These are phyloP conservation scores for Enteromius thamalakanensis DNA, from an alignment of 2,797 vertebrate species.

Conservation along the genomic window DNA sequence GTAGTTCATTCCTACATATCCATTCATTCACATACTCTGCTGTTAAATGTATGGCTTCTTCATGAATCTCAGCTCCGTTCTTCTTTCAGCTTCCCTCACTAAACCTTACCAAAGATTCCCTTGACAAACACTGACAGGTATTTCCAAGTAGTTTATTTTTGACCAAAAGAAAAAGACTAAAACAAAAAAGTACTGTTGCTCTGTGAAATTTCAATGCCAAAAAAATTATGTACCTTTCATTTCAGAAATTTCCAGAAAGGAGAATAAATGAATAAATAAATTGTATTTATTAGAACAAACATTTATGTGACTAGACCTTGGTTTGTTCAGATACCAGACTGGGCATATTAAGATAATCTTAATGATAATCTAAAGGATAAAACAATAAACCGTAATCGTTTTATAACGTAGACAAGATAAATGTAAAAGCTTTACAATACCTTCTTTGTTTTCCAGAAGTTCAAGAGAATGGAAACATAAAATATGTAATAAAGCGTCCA, in stretches of 20 bases:
- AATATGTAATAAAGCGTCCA: background rate
- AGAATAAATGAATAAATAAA: background rate
- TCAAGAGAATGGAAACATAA: background rate
- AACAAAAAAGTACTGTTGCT: background rate
- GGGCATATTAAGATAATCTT: background rate
- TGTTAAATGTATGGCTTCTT: background rate
- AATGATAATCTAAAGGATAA: background rate
- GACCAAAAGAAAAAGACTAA: background rate
- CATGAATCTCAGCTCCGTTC: background rate
- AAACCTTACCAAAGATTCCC: too few species aligned
- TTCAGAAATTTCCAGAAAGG: background rate
- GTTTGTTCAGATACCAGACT: background rate
- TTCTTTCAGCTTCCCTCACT: background rate
- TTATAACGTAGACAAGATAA: background rate
- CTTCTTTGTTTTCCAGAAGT: background rate
- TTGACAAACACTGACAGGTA: background rate
- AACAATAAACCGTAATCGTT: background rate
- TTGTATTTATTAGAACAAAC: background rate
- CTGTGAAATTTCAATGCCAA: background rate
- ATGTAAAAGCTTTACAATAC: background rate
- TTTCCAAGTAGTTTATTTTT: background rate
- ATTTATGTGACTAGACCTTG: background rate
- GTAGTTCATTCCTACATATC: background rate
- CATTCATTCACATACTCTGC: background rate
- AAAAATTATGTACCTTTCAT: background rate